These are phyloP conservation scores for Hypsibius dujardini DNA, from an alignment of 1,140 invertebrate genomes.

Conservation along the genomic window DNA sequence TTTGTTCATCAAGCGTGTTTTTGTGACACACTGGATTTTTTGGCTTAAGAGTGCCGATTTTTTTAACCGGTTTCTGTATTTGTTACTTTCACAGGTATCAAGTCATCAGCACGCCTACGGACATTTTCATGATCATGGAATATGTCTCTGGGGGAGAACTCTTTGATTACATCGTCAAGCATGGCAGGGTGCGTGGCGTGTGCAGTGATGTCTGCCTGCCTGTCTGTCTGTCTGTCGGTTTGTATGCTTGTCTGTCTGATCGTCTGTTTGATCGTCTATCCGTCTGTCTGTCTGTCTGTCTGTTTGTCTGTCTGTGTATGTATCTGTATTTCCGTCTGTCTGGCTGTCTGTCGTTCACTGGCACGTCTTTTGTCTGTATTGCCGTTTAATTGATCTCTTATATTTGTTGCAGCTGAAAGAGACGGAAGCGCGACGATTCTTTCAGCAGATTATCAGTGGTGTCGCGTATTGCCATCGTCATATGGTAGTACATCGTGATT, in stretches of 20 bases:
- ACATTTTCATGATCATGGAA: constrained; percentile 99
- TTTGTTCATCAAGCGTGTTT: constrained; percentile 15
- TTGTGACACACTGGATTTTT: constrained; percentile 17
- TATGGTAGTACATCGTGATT: constrained; percentile 92
- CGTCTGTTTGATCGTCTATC: too few species aligned
- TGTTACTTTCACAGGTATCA: constrained; percentile 43
- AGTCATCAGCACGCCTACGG: constrained; percentile 95
- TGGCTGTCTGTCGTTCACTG: too few species aligned
- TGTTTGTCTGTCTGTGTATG: too few species aligned
- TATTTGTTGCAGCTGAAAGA: constrained; percentile 64
- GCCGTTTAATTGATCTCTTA: too few species aligned
- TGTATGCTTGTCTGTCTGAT: too few species aligned
- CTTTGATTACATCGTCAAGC: constrained; percentile 98
- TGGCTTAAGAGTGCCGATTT: constrained; percentile 21
- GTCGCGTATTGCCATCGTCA: constrained; percentile 99
- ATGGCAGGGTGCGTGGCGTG: constrained; percentile 54
- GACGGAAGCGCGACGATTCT: constrained; percentile 96
- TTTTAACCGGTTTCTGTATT: constrained; percentile 21
- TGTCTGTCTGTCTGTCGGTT: too few species aligned
- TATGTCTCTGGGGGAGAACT: constrained; percentile 97
- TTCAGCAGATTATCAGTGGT: constrained; percentile 92
- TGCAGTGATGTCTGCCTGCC: neutral
- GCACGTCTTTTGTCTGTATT: too few species aligned
- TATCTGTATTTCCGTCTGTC: too few species aligned
- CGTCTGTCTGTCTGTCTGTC: too few species aligned